Evolutionary conservation across 2,113 vertebrate genomes (phyloP).

Genomic region (Terrapene triunguis): DNA sequence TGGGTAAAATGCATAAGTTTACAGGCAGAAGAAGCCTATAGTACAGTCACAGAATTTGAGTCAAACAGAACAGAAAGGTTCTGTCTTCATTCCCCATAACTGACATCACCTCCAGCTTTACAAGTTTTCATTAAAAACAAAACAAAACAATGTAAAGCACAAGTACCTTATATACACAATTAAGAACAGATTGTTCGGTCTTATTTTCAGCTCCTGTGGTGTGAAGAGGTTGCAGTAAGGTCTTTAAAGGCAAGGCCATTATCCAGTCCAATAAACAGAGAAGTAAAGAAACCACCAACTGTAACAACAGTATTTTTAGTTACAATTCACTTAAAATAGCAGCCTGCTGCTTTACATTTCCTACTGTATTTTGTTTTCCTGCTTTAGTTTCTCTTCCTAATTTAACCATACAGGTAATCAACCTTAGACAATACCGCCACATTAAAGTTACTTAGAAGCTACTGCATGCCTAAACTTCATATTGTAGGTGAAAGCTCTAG

Average conservation of each 20-base stretch:
- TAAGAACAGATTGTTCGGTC: slow-evolving; percentile 91
- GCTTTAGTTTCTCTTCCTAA: slow-evolving; percentile 18
- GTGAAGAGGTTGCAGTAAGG: slow-evolving; percentile 91
- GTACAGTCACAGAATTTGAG: background rate
- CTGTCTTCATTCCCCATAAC: background rate
- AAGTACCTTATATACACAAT: slow-evolving; percentile 95
- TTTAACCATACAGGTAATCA: slow-evolving; percentile 8
- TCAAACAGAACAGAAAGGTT: background rate
- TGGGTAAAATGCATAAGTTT: background rate
- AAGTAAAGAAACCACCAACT: slow-evolving; percentile 97
- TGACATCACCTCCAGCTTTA: background rate
- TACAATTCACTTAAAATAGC: slow-evolving; percentile 45
- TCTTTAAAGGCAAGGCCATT: slow-evolving; percentile 95
- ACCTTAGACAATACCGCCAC: background rate
- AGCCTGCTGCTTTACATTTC: slow-evolving; percentile 21
- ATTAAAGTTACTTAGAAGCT: background rate
- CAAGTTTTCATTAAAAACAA: background rate
- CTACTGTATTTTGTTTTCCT: background rate
- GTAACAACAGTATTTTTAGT: slow-evolving; percentile 59
- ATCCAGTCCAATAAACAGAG: slow-evolving; percentile 98
- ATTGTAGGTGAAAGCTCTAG: background rate
- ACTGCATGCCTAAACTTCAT: background rate
- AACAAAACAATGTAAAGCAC: slow-evolving; percentile 26
- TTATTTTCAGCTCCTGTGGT: slow-evolving; percentile 87
- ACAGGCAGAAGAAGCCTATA: background rate